These are phyloP conservation scores for Melanotaenia pygmaea DNA, from an alignment of 2,797 vertebrate species.

Conservation along the genomic window DNA sequence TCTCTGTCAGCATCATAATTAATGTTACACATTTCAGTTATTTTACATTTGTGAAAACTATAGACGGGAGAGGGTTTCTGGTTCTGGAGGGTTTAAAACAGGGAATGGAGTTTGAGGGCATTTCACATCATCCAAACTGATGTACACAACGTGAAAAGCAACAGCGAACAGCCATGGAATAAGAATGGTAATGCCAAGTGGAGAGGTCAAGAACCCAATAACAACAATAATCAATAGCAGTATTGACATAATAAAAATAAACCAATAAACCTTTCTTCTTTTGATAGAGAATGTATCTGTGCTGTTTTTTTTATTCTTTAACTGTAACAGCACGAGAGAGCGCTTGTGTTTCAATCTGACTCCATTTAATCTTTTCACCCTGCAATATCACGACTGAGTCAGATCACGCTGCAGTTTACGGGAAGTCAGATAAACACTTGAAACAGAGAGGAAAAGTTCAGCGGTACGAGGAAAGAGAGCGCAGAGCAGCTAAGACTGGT, in stretches of 20 bases:
- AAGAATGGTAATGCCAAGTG: constrained; percentile 66
- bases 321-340: constrained; percentile 42
- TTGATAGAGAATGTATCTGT: constrained; percentile 58
- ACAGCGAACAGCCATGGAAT: constrained; percentile 70
- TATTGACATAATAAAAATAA: constrained; percentile 75
- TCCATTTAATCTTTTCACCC: constrained; percentile 40
- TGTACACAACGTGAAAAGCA: constrained; percentile 72
- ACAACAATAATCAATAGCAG: constrained; percentile 77
- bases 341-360: constrained; percentile 35
- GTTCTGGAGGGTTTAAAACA: constrained; percentile 44
- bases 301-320: constrained; percentile 38
- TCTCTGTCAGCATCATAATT: constrained; percentile 74
- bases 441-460: constrained; percentile 35
- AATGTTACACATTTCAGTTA: constrained; percentile 80
- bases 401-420: constrained; percentile 32
- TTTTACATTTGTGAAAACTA: constrained; percentile 80
- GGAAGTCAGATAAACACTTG: constrained; percentile 41
- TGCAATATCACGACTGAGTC: constrained; percentile 34
- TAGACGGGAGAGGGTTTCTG: constrained; percentile 55
- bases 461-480: constrained; percentile 33
- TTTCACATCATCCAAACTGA: constrained; percentile 63
- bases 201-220: constrained; percentile 74
- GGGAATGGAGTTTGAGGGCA: constrained; percentile 49
- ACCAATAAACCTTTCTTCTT: constrained; percentile 45
- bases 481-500: constrained; percentile 57